Conservation (phyloP, 2,888 invertebrate genomes). For the Caenorhabditis angaria region DNA sequence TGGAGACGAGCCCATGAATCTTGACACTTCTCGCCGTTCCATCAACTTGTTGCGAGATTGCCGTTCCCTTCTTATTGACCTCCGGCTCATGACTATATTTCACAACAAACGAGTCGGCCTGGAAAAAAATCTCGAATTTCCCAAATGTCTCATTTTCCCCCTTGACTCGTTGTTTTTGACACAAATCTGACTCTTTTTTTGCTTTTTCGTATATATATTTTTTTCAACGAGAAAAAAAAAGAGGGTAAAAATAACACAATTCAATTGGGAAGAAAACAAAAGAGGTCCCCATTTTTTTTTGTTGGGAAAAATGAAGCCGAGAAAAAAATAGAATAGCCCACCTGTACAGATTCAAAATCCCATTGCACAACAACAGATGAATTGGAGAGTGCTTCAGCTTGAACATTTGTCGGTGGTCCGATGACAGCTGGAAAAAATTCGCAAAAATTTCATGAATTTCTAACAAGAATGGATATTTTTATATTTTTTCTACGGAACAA, state of each 20-base stretch:
- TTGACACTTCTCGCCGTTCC: conserved; percentile 62
- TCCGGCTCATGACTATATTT: conserved; percentile 71
- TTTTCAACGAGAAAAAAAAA: conserved; percentile 3
- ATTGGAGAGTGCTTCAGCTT: conserved; percentile 68
- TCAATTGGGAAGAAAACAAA: conserved; percentile 2
- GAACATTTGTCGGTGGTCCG: conserved; percentile 68
- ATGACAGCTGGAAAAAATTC: conserved; percentile 65
- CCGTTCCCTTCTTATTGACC: conserved; percentile 52
- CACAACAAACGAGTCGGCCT: conserved; percentile 69
- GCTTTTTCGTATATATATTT: neutral
- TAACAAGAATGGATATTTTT: neutral
- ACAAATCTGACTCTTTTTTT: conserved; percentile 3
- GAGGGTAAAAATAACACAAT: neutral
- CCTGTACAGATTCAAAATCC: conserved; percentile 66
- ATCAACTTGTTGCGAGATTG: conserved; percentile 63
- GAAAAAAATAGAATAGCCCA: conserved; percentile 16
- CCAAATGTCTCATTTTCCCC: neutral
- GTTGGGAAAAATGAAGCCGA: neutral
- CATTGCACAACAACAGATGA: conserved; percentile 69
- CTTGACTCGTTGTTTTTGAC: conserved; percentile 1
- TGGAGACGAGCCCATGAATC: conserved; percentile 55
- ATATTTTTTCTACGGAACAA: neutral
- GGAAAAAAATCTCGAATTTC: conserved; percentile 11
- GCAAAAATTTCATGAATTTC: neutral
- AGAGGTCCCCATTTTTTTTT: neutral